Conservation (phyloP, 2,888 invertebrate species). For the Ophioninae sp. region DNA sequence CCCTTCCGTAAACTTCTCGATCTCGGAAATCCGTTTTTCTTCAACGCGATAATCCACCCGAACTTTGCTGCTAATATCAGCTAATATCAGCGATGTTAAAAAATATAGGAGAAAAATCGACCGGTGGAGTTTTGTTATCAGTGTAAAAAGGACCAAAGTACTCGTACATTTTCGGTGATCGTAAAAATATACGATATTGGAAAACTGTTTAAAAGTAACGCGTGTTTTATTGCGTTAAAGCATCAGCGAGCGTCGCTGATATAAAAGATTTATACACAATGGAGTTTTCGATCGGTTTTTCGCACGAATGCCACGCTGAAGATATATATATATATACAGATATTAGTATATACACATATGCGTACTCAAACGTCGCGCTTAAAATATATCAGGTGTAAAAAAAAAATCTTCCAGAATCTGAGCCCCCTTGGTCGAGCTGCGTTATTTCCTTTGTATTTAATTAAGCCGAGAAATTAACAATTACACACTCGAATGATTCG, state of each 20-base stretch:
- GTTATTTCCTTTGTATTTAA: too few species aligned
- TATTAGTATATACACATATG: conserved; percentile 9
- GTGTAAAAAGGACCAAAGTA: neutral
- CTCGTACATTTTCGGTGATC: too few species aligned
- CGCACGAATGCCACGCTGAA: neutral
- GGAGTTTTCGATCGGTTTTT: conserved; percentile 23
- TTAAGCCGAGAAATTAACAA: too few species aligned
- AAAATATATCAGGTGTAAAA: too few species aligned
- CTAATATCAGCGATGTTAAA: too few species aligned
- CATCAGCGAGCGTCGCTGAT: conserved; percentile 16
- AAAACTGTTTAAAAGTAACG: conserved; percentile 4
- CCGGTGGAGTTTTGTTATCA: neutral
- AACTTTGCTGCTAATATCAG: neutral
- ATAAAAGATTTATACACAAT: conserved; percentile 42
- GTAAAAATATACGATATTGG: neutral
- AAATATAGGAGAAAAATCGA: neutral
- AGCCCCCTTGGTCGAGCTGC: too few species aligned
- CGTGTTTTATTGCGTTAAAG: conserved; percentile 57
- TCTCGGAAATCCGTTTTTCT: neutral
- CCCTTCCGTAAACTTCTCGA: conserved; percentile 83
- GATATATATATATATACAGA: conserved; percentile 14
- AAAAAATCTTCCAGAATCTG: too few species aligned
- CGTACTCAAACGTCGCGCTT: too few species aligned
- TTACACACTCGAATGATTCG: too few species aligned
- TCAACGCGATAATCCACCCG: neutral